Percentiles rank a stretch among this genome's conserved stretches.
Evolutionary conservation across 2,888 invertebrate genomes (phyloP).

Genomic region (Nasonovia ribisnigri): DNA sequence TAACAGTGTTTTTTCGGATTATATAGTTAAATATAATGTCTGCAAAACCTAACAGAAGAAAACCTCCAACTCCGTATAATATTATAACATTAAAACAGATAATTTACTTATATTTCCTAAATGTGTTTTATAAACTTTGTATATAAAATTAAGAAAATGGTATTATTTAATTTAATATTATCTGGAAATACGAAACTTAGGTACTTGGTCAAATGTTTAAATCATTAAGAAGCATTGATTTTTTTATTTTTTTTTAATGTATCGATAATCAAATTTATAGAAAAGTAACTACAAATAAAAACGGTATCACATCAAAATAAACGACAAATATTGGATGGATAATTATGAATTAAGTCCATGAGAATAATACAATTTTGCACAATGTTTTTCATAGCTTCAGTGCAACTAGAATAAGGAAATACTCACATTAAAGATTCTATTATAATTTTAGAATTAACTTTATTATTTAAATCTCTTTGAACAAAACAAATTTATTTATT

Average conservation of each 20-base stretch:
- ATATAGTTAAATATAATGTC: neutral
- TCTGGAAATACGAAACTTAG: neutral
- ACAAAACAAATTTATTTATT: neutral
- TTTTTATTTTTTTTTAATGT: neutral
- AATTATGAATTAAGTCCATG: neutral
- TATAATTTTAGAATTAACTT: neutral
- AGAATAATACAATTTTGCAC: neutral
- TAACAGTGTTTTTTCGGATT: neutral
- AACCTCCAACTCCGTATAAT: neutral
- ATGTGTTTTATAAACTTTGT: neutral
- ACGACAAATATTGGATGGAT: neutral
- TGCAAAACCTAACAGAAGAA: neutral
- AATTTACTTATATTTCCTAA: neutral
- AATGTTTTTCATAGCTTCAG: neutral
- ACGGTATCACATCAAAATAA: neutral
- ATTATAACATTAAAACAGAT: neutral
- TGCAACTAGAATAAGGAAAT: neutral
- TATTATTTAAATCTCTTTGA: neutral
- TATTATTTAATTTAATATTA: neutral
- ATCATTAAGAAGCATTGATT: neutral
- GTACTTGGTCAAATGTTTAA: neutral
- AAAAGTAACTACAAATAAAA: too few relatives aligned
- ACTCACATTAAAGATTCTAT: neutral
- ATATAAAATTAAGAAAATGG: neutral
- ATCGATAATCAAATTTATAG: fast-evolving